Conservation (phyloP, 2,888 invertebrate species). For the Priapulus caudatus region DNA sequence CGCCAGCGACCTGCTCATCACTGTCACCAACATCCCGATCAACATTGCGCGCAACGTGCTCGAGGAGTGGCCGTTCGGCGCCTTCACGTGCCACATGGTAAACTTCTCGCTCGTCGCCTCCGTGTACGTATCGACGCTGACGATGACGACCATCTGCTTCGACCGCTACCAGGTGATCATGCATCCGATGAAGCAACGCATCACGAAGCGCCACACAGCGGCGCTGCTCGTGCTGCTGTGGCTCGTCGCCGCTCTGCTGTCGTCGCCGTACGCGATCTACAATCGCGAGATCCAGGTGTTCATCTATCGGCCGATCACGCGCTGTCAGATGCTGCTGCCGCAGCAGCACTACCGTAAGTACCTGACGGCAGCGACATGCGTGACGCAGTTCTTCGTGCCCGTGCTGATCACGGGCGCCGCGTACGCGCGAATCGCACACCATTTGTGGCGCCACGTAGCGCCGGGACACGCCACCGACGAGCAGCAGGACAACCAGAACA, state of each 20-base stretch:
- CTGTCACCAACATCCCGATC: slow-evolving; percentile 40
- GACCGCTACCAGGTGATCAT: slow-evolving; percentile 40
- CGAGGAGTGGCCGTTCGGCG: slow-evolving; percentile 41
- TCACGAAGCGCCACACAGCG: slow-evolving; percentile 34
- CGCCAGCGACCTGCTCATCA: slow-evolving; percentile 30
- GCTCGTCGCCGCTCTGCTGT: slow-evolving; percentile 30
- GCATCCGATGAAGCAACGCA: slow-evolving; percentile 37
- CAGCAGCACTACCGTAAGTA: slow-evolving; percentile 32
- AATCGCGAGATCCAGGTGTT: slow-evolving; percentile 22
- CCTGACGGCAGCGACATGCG: slow-evolving; percentile 36
- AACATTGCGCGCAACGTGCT: slow-evolving; percentile 37
- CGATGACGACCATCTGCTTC: slow-evolving; percentile 40
- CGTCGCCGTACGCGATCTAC: slow-evolving; percentile 39
- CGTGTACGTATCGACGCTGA: slow-evolving; percentile 41
- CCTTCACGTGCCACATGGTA: slow-evolving; percentile 37
- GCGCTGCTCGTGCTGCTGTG: slow-evolving; percentile 35
- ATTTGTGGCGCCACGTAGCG: slow-evolving; percentile 32
- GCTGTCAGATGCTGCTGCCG: slow-evolving; percentile 36
- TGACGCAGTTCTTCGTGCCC: slow-evolving; percentile 40
- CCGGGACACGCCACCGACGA: slow-evolving; percentile 38
- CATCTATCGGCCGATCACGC: slow-evolving; percentile 24
- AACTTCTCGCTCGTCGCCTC: slow-evolving; percentile 39
- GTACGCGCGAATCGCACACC: slow-evolving; percentile 34
- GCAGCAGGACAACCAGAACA: slow-evolving; percentile 35
- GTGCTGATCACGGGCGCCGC: slow-evolving; percentile 37